Evolutionary conservation across 2,888 invertebrate species (phyloP), one percentile per base, ranked within the genome.

Genomic region (Crioceris asparagi): DNA sequence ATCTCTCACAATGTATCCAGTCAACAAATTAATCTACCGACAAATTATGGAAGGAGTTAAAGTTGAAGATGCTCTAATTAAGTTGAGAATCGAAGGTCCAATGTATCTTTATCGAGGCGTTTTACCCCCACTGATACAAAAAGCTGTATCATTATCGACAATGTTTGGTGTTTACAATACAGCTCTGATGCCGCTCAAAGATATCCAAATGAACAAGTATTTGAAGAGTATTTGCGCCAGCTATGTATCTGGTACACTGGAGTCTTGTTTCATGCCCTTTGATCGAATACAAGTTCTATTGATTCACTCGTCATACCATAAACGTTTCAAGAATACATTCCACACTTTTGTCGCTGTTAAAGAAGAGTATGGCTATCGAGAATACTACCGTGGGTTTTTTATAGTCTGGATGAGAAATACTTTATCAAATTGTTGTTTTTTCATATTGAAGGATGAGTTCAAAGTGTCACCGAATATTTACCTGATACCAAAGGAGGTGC

Each of bases 1-100:
- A 25, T 42, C 46, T 6, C 27, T 36, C 15, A 16, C 42, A 18
- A 49, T 49, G 4, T 49, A 41, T 35, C 49, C 49, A 18, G 15
- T 50, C 23, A 46, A 47, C 32, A 49, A 50, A 35, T 29, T 50
- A 23, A 47, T 49, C 21, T 49, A 45, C 37, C 36, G 49, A 10
- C 49, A 50, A 41, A 48, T 50, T 36, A 31, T 50, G 14, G 49
- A 43, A 14, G 43, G 43, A 15, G 30, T 32, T 16, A 36, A 23
- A 23, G 35, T 43, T 2, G 25, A 21, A n/a, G 29, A 38, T 16
- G 45, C 46, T 11, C 36, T 38, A 14, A 17, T 26, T 10, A 39
- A 31, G 11, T 36, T 50, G 6, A 33, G 36, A 32, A 35, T 41
- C 4, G 49, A 50, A 39, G 49, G 49, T 1, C 26, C 35, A 7